A percentile compares a stretch with the other conserved stretches of the same genome.
These are phyloP conservation scores for Sarcophilus harrisii DNA, from an alignment of 2,797 vertebrate genomes.

Conservation along the genomic window DNA sequence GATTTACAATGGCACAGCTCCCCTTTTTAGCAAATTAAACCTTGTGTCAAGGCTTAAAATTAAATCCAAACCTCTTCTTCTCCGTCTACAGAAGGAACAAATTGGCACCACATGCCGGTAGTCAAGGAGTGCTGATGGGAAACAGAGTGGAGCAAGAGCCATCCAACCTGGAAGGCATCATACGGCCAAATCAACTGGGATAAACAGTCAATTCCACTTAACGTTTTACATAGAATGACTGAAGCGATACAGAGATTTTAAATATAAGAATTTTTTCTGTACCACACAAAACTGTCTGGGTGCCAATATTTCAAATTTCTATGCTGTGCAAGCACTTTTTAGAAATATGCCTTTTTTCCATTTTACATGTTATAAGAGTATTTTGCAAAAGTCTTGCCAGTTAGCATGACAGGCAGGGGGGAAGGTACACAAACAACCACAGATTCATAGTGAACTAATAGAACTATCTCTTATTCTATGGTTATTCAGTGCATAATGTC, in stretches of 20 bases:
- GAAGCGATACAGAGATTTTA: conserved; percentile 79
- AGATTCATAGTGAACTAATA: conserved; percentile 60
- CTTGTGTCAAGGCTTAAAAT: conserved; percentile 87
- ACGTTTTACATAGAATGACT: conserved; percentile 81
- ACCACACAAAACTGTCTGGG: conserved; percentile 79
- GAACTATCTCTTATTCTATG: conserved; percentile 55
- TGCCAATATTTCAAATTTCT: conserved; percentile 83
- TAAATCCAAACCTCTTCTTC: conserved; percentile 84
- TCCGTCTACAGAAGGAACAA: conserved; percentile 85
- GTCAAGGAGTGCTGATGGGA: conserved; percentile 84
- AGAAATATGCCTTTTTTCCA: conserved; percentile 79
- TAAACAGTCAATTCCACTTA: conserved; percentile 84
- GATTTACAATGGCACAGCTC: conserved; percentile 85
- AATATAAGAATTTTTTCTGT: conserved; percentile 79
- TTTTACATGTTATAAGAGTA: conserved; percentile 77
- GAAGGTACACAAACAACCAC: conserved; percentile 72
- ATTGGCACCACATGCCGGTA: conserved; percentile 86
- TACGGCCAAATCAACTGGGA: conserved; percentile 81
- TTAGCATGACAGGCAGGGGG: conserved; percentile 74
- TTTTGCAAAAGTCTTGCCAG: conserved; percentile 78
- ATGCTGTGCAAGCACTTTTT: conserved; percentile 83
- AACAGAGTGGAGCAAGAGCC: conserved; percentile 81
- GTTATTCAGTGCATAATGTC: conserved; percentile 47
- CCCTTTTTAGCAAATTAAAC: conserved; percentile 88
- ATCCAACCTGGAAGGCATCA: conserved; percentile 83